Percentiles rank a stretch among this genome's conserved stretches.
Conservation (phyloP, 2,888 invertebrate genomes). For the Calliphora vomitoria region DNA sequence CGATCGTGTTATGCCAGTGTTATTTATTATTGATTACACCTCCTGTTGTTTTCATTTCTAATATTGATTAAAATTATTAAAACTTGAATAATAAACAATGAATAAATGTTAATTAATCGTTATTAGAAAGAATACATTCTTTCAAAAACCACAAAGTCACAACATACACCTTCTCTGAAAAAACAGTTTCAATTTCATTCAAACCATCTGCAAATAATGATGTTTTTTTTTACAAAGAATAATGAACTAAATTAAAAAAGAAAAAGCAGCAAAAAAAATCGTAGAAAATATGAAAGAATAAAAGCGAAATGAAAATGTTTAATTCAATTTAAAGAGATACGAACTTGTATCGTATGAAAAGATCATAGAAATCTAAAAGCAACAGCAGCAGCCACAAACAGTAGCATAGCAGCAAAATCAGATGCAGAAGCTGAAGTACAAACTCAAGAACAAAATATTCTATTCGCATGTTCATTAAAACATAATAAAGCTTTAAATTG, state of each 20-base stretch:
- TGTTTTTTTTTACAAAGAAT: slow-evolving; percentile 32
- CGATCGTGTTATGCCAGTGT: no score
- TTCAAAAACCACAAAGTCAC: not conserved
- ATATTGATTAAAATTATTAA: no score
- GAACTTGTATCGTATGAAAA: slow-evolving; percentile 29
- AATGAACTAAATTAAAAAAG: slow-evolving; percentile 30
- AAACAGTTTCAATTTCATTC: slow-evolving; percentile 41
- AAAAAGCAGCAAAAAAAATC: slow-evolving; percentile 3
- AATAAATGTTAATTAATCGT: no score
- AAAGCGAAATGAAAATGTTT: slow-evolving; percentile 52
- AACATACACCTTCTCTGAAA: slow-evolving; percentile 10
- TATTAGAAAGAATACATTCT: not conserved
- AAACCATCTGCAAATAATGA: slow-evolving; percentile 31
- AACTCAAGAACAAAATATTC: not conserved
- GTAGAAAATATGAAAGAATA: slow-evolving; percentile 20
- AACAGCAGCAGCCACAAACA: not conserved
- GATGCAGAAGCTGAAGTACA: not conserved
- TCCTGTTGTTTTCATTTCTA: no score
- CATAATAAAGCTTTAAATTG: slow-evolving; percentile 54
- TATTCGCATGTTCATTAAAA: slow-evolving; percentile 51
- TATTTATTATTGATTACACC: no score
- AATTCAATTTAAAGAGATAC: slow-evolving; percentile 60
- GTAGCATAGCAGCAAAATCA: not conserved
- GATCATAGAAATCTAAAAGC: slow-evolving; percentile 38
- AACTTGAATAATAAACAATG: no score